Conservation (phyloP, 2,888 invertebrate genomes). For the Drosophila barbarae region DNA sequence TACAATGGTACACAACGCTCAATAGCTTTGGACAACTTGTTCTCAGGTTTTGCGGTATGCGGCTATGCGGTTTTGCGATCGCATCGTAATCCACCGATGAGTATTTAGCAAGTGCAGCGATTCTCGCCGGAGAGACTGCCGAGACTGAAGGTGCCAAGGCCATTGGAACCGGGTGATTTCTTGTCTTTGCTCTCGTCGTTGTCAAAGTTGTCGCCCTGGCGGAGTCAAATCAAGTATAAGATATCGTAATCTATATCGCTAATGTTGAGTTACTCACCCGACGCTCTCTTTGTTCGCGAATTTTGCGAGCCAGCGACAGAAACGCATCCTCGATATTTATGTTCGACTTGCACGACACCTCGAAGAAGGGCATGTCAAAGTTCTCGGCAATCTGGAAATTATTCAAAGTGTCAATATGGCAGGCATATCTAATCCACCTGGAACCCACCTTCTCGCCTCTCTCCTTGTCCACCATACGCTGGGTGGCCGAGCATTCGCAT, state of each 20-base stretch:
- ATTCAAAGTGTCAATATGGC: background rate
- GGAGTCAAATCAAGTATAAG: background rate
- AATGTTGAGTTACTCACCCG: slow-evolving; percentile 81
- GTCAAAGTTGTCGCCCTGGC: slow-evolving; percentile 80
- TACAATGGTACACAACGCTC: slow-evolving; percentile 38
- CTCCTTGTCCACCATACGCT: slow-evolving; percentile 88
- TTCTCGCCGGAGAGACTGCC: slow-evolving; percentile 78
- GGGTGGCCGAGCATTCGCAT: slow-evolving; percentile 87
- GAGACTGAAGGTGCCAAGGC: slow-evolving; percentile 79
- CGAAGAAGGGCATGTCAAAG: slow-evolving; percentile 93
- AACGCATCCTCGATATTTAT: slow-evolving; percentile 92
- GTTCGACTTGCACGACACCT: slow-evolving; percentile 92
- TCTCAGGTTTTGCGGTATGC: slow-evolving; percentile 44
- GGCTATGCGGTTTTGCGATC: slow-evolving; percentile 27
- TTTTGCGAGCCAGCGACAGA: slow-evolving; percentile 88
- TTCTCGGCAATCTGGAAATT: slow-evolving; percentile 88
- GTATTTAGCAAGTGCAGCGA: slow-evolving; percentile 79
- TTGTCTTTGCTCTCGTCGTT: slow-evolving; percentile 79
- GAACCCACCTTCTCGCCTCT: slow-evolving; percentile 88
- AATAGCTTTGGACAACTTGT: slow-evolving; percentile 52
- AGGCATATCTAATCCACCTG: background rate
- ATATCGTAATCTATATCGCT: background rate
- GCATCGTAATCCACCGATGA: slow-evolving; percentile 32
- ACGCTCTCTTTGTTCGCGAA: slow-evolving; percentile 88
- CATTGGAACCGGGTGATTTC: slow-evolving; percentile 79